A percentile compares a stretch with the other conserved stretches of the same genome.
These are phyloP conservation scores for Porites evermanni DNA, from an alignment of 92 coral and sea anemone species.

Conservation along the genomic window DNA sequence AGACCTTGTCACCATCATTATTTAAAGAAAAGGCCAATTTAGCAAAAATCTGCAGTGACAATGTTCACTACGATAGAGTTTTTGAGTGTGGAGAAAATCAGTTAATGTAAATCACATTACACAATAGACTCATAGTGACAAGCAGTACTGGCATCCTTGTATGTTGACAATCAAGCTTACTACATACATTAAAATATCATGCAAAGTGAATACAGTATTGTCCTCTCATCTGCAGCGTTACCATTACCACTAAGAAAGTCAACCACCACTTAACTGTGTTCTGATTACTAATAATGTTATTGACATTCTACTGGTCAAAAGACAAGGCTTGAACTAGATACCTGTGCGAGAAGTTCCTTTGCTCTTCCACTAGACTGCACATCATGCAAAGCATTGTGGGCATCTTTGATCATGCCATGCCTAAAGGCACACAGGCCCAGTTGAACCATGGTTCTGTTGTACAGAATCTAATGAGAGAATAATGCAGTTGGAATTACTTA, in stretches of 20 bases:
- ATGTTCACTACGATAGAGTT: not conserved
- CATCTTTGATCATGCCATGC: constrained; percentile 99
- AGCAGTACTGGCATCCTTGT: no score
- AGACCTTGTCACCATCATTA: no score
- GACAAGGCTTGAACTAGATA: not conserved
- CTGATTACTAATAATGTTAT: no score
- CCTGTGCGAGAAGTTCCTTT: constrained; percentile 98
- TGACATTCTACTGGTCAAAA: not conserved
- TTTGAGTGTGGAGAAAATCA: no score
- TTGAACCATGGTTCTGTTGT: constrained; percentile 98
- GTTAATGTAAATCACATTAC: no score
- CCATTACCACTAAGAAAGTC: no score
- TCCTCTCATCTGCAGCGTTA: no score
- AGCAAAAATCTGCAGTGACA: not conserved
- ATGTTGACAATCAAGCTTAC: no score
- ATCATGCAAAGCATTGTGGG: constrained; percentile 95
- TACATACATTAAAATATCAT: not conserved
- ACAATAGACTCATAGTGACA: no score
- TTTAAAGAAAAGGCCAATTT: not conserved
- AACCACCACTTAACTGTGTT: no score
- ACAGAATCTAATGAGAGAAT: constrained; percentile 77
- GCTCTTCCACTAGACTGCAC: constrained; percentile 99
- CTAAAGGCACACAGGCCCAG: constrained; percentile 99
- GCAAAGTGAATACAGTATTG: no score
- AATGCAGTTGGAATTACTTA: not conserved